phyloP scores from a whole-genome alignment of 2,888 invertebrate genomes.

The Aricia artaxerxes region DNA sequence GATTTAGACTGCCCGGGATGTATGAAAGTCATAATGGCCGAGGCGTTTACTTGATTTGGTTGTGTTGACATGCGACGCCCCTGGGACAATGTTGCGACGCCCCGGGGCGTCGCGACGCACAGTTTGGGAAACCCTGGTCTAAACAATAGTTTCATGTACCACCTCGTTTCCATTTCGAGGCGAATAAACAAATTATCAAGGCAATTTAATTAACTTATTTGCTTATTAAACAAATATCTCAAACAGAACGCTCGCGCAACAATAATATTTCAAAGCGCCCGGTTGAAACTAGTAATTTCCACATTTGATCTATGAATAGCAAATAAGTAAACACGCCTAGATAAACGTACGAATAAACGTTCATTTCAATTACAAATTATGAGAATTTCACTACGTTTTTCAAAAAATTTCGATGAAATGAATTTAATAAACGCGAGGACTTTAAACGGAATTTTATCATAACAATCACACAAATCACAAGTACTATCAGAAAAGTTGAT shows the following conservation, averaged over 20 bases:
- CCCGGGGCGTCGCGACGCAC: too few relatives aligned
- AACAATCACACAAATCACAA: too few relatives aligned
- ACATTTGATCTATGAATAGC: constrained; percentile 12
- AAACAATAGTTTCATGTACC: background rate
- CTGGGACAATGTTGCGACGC: too few relatives aligned
- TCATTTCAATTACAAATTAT: background rate
- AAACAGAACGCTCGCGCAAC: background rate
- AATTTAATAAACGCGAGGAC: too few relatives aligned
- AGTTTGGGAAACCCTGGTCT: background rate
- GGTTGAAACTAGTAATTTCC: constrained; percentile 1
- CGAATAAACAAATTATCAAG: background rate
- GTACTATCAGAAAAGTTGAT: too few relatives aligned
- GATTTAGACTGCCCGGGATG: too few relatives aligned
- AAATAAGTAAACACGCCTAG: background rate
- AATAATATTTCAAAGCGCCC: background rate
- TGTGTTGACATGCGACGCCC: too few relatives aligned
- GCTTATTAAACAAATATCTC: constrained; percentile 7
- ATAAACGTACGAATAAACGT: background rate
- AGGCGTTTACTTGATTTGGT: too few relatives aligned
- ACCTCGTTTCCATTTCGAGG: background rate
- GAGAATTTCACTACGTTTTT: background rate
- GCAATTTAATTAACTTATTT: constrained; percentile 13
- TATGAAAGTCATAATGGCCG: too few relatives aligned
- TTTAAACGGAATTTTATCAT: too few relatives aligned
- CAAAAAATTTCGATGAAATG: too few relatives aligned